Base-by-base conservation (phyloP, 1,140 invertebrate genomes). In the Melitaea cinxia region DNA sequence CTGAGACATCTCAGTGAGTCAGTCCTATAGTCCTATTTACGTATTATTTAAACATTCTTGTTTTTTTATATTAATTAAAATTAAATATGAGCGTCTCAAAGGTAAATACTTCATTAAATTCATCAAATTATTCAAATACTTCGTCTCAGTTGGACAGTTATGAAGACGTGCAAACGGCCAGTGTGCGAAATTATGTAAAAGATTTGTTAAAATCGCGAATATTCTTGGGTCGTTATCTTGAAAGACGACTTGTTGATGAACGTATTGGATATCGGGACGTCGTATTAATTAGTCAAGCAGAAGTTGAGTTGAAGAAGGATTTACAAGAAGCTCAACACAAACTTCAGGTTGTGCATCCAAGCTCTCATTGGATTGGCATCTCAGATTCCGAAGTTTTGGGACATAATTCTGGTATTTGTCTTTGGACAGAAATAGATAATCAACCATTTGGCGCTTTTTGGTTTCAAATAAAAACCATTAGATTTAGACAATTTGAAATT, bases 401-500 rank as follows among this genome's bases (percentile, higher is more conserved):
- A 2, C 62, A 83, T 1, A 70, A 87, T 17, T 66, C 91, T 3
- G 88, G 91, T 7, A 83, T 92, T 3, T 92, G 90, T 67, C 57
- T 94, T 26, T 94, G 93, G 92, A 92, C 92, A 3, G 91, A 93
- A 75, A 85, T 94, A 10, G 89, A 91, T 15, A 87, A 93, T 60
- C 72, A 93, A 73, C 92, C 93, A 2, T 91, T 94, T 58, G 94
- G 94, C 1, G 90, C 92, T 55, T 93, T 94, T 73, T 94, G 94
- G 94, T 94, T 94, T 71, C 93, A 92, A 88, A 91, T 94, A 9
- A 91, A 88, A 78, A 91, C 88, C 35, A 56, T 94, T 1, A 89
- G 91, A 37, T 93, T 93, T 60, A 81, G 91, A 59, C 77, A 91
- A 4, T 81, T 89, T 33, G 93, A 94, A 86, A 85, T 94, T 15